phyloP scores from a whole-genome alignment of 2,113 vertebrate species.

The Onychostruthus taczanowskii region DNA sequence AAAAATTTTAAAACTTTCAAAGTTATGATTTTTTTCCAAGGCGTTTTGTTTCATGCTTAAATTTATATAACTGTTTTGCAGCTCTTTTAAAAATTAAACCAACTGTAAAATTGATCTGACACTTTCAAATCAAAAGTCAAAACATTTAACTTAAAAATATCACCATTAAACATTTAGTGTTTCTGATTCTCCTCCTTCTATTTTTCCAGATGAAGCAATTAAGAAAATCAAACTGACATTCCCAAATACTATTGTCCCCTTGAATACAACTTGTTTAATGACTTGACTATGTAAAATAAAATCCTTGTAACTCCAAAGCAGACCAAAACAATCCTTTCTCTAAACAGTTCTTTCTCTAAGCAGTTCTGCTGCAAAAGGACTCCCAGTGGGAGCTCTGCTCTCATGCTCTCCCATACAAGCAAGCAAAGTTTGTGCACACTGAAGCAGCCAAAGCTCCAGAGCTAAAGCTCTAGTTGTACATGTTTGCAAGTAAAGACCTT shows the following conservation, averaged over 20 bases:
- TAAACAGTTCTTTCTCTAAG: neutral
- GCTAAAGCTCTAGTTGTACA: neutral
- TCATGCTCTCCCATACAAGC: neutral
- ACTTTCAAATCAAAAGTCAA: neutral
- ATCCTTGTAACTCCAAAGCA: neutral
- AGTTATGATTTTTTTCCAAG: neutral
- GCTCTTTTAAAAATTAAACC: neutral
- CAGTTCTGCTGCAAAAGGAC: neutral
- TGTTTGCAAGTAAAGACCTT: neutral
- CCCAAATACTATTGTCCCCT: neutral
- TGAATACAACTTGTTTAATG: neutral
- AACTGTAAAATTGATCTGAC: neutral
- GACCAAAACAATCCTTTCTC: neutral
- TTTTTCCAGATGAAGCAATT: neutral
- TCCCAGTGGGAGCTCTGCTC: neutral
- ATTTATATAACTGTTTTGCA: neutral
- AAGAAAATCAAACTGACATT: neutral
- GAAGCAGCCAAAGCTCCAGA: neutral
- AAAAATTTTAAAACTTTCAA: neutral
- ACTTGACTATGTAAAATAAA: neutral
- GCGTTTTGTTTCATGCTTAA: neutral
- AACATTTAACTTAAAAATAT: neutral
- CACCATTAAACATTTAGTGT: neutral
- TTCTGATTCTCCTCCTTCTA: neutral
- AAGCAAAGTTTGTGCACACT: neutral